Evolutionary conservation across 35 echinoderm and acorn worm species (phyloP).

Genomic region (Ptychodera flava): DNA sequence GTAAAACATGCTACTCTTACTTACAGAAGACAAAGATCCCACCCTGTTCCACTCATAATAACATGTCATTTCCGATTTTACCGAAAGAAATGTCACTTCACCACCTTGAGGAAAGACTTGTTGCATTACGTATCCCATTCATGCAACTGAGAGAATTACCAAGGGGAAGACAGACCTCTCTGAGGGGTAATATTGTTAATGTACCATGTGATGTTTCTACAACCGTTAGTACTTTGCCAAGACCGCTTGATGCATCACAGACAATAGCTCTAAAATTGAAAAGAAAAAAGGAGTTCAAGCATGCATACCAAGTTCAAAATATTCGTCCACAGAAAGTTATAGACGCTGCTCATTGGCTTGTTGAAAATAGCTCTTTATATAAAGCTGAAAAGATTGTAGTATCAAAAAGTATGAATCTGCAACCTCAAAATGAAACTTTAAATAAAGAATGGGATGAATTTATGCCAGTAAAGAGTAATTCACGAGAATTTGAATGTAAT

Average conservation of each 20-base stretch:
- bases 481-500: not conserved
- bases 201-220: slow-evolving; percentile 30
- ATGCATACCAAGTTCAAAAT: slow-evolving; percentile 26
- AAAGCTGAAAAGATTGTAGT: slow-evolving; percentile 17
- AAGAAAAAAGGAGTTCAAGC: slow-evolving; percentile 37
- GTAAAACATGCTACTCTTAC: slow-evolving; percentile 18
- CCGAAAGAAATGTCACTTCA: slow-evolving; percentile 19
- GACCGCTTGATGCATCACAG: slow-evolving; percentile 23
- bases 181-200: slow-evolving; percentile 48
- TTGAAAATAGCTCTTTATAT: slow-evolving; percentile 30
- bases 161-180: slow-evolving; percentile 24
- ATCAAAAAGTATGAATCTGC: not conserved
- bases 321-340: slow-evolving; percentile 35
- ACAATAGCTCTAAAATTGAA: slow-evolving; percentile 37
- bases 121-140: slow-evolving; percentile 34
- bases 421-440: not conserved
- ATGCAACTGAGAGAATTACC: slow-evolving; percentile 54
- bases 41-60: not conserved
- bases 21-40: slow-evolving; percentile 5
- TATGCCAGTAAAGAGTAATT: not conserved
- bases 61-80: slow-evolving; percentile 11
- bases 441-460: slow-evolving; percentile 20
- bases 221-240: slow-evolving; percentile 11
- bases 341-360: slow-evolving; percentile 38
- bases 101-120: slow-evolving; percentile 26